Conservation (phyloP, 2,113 vertebrate genomes). For the Ictidomys tridecemlineatus region DNA sequence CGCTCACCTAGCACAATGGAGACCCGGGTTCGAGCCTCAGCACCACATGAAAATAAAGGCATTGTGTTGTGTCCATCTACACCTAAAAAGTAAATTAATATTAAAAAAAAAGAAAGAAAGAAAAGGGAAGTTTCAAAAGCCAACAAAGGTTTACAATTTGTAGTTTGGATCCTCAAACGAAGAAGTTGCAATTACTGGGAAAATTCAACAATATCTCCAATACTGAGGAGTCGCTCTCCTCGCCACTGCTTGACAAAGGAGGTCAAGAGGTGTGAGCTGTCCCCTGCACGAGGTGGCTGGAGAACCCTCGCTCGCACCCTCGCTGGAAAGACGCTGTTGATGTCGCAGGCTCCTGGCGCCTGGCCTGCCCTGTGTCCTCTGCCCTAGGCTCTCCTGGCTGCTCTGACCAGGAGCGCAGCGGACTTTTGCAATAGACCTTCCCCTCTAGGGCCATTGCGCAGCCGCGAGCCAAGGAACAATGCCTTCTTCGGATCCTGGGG, state of each 20-base stretch:
- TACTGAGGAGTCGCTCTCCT: not conserved
- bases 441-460: not conserved
- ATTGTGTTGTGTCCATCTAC: too few species aligned
- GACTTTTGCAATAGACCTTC: not conserved
- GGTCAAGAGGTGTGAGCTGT: not conserved
- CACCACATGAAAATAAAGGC: too few species aligned
- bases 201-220: not conserved
- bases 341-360: too few species aligned
- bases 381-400: not conserved
- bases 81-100: too few species aligned
- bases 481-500: not conserved
- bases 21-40: too few species aligned
- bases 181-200: not conserved
- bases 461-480: accelerated
- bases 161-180: not conserved
- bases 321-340: too few species aligned
- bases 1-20: too few species aligned
- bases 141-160: not conserved
- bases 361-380: too few species aligned
- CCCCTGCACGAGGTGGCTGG: not conserved
- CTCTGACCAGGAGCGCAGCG: not conserved
- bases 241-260: too few species aligned
- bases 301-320: not conserved
- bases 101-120: too few species aligned
- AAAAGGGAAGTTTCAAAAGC: not conserved